Evolutionary conservation across 1,140 invertebrate species (phyloP).

Genomic region (Odontomachus brunneus): DNA sequence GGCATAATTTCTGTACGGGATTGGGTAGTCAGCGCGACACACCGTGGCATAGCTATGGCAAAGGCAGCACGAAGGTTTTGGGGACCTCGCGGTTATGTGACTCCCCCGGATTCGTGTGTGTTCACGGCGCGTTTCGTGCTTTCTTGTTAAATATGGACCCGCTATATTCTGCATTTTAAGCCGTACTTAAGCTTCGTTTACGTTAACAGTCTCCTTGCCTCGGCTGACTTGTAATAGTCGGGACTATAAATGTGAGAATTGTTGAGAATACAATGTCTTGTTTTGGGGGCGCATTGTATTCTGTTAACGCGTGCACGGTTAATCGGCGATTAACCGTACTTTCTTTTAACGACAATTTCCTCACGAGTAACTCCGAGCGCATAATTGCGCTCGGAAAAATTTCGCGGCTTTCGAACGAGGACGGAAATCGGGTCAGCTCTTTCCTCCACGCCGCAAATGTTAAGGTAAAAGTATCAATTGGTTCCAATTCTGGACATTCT

Average conservation of each 20-base stretch:
- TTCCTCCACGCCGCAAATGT: no score
- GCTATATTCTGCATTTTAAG: conserved; percentile 32
- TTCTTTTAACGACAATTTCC: background rate
- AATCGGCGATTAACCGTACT: background rate
- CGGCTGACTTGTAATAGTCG: conserved; percentile 28
- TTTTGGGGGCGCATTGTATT: background rate
- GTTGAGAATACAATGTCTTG: conserved; percentile 5
- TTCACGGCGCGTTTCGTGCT: conserved; percentile 29
- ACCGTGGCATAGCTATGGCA: background rate
- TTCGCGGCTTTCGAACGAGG: no score
- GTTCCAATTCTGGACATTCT: no score
- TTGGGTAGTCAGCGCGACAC: conserved; percentile 20
- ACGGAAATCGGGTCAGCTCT: no score
- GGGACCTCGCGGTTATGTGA: conserved; percentile 26
- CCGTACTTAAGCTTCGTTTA: conserved; percentile 30
- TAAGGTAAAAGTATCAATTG: no score
- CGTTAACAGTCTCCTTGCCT: background rate
- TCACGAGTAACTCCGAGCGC: background rate
- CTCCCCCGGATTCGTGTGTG: conserved; percentile 9
- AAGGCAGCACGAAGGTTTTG: conserved; percentile 36
- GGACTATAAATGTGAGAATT: conserved; percentile 31
- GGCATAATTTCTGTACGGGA: conserved; percentile 32
- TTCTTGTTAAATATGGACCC: conserved; percentile 35
- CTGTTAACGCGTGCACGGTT: background rate
- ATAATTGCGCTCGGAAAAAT: no score